Percentiles rank a stretch among this genome's conserved stretches.
These are phyloP conservation scores for Gymnothorax javanicus DNA, from an alignment of 2,797 vertebrate species.

Conservation along the genomic window DNA sequence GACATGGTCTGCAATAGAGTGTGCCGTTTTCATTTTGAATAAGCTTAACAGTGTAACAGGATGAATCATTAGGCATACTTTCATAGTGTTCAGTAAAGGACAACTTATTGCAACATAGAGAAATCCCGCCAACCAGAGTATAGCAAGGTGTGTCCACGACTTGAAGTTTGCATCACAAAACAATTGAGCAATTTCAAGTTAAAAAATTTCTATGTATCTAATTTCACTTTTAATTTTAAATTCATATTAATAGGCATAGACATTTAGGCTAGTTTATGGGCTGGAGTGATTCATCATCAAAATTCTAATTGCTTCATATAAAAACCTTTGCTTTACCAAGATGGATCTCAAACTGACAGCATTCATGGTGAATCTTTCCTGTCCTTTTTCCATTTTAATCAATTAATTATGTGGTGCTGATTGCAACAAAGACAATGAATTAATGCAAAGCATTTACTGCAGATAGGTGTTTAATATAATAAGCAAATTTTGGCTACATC, in stretches of 20 bases:
- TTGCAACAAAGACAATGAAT: no score
- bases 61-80: slow-evolving; percentile 65
- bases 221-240: not conserved
- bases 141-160: not conserved
- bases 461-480: not conserved
- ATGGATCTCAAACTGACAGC: no score
- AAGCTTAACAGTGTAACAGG: slow-evolving; percentile 61
- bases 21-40: slow-evolving; percentile 44
- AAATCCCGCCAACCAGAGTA: not conserved
- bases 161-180: not conserved
- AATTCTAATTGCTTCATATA: not conserved
- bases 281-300: not conserved
- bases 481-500: not conserved
- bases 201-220: not conserved
- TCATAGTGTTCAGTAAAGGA: slow-evolving; percentile 43
- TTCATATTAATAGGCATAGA: not conserved
- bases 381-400: not conserved
- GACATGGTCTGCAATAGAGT: not conserved
- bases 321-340: not conserved
- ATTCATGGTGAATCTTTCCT: no score
- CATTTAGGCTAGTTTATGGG: not conserved
- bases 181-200: not conserved
- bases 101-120: slow-evolving; percentile 31
- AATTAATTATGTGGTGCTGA: not conserved
- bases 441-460: no score